phyloP scores from a whole-genome alignment of 2,888 invertebrate genomes.

The Argyresthia goedartella region DNA sequence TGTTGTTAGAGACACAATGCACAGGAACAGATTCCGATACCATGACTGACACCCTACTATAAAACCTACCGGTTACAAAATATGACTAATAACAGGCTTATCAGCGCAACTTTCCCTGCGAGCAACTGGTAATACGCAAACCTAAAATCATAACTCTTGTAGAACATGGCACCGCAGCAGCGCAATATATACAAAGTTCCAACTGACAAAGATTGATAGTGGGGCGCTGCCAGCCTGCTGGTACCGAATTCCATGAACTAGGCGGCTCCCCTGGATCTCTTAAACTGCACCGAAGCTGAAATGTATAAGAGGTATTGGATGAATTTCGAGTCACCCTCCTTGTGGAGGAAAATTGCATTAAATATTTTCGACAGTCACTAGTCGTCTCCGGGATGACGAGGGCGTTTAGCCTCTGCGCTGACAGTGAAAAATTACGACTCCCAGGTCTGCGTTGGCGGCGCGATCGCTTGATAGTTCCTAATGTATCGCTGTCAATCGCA shows the following conservation, averaged over 20 bases:
- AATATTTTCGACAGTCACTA: conserved; percentile 59
- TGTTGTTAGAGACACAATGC: conserved; percentile 34
- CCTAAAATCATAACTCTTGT: conserved; percentile 30
- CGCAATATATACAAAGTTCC: conserved; percentile 20
- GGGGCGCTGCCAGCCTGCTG: conserved; percentile 8
- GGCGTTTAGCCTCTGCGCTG: conserved; percentile 53
- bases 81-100: neutral
- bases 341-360: conserved; percentile 44
- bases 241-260: neutral
- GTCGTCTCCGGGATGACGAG: conserved; percentile 54
- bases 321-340: conserved; percentile 4
- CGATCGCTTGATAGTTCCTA: conserved; percentile 60
- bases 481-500: conserved; percentile 65
- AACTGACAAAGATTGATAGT: conserved; percentile 27
- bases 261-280: neutral
- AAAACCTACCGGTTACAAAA: conserved; percentile 23
- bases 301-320: conserved; percentile 16
- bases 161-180: conserved; percentile 27
- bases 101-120: conserved; percentile 8
- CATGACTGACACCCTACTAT: conserved; percentile 36
- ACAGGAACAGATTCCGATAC: conserved; percentile 42
- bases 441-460: conserved; percentile 38
- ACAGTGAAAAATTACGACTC: conserved; percentile 64
- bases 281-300: conserved; percentile 19
- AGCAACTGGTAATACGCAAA: conserved; percentile 24